Conservation (phyloP, 1,140 invertebrate genomes). For the Physella acuta region DNA sequence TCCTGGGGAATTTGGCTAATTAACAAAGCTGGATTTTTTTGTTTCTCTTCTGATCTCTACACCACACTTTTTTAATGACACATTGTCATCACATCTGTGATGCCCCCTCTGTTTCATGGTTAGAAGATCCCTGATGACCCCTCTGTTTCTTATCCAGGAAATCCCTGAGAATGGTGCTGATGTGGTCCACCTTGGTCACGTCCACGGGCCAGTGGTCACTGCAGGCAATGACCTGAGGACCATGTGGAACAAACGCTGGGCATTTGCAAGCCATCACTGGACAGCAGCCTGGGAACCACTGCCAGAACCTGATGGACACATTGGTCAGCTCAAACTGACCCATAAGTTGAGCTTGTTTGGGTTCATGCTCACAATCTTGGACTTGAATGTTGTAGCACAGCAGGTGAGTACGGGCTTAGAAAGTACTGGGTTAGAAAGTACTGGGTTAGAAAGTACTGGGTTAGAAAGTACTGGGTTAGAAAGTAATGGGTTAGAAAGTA, state of each 20-base stretch:
- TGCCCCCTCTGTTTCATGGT: too few relatives aligned
- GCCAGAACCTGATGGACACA: slow-evolving; percentile 62
- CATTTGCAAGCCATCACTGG: slow-evolving; percentile 59
- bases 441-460: too few relatives aligned
- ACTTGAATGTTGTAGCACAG: slow-evolving; percentile 64
- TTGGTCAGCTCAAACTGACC: slow-evolving; percentile 65
- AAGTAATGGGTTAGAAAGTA: too few relatives aligned
- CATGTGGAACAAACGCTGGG: slow-evolving; percentile 55
- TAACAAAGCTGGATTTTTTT: too few relatives aligned
- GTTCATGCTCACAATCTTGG: slow-evolving; percentile 61
- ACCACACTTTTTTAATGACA: too few relatives aligned
- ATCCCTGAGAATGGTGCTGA: slow-evolving; percentile 91
- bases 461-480: too few relatives aligned
- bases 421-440: too few relatives aligned
- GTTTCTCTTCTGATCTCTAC: too few relatives aligned
- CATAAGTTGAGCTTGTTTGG: slow-evolving; percentile 66
- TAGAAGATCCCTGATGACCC: too few relatives aligned
- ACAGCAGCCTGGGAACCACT: slow-evolving; percentile 54
- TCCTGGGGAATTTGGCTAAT: background rate
- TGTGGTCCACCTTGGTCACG: slow-evolving; percentile 72
- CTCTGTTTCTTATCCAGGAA: slow-evolving; percentile 66
- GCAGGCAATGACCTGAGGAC: slow-evolving; percentile 62
- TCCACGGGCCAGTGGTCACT: slow-evolving; percentile 71
- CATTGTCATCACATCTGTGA: too few relatives aligned
- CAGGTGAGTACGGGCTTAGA: slow-evolving; percentile 66